phyloP scores from a whole-genome alignment of 2,797 vertebrate species.

The Poecilia gillii region DNA sequence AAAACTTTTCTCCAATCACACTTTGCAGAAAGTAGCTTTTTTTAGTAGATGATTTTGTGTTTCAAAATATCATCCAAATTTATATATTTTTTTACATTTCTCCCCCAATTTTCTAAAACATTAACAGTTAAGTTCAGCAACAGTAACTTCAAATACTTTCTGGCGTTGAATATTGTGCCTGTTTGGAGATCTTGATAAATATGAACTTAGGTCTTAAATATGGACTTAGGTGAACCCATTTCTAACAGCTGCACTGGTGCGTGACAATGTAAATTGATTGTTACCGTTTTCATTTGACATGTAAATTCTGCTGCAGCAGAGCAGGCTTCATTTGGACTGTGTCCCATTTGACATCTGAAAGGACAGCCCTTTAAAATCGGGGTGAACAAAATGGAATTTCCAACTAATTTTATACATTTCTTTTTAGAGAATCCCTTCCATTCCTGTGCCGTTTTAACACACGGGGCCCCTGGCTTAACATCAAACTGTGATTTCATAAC shows the following conservation, averaged over 20 bases:
- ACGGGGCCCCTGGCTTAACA: not conserved
- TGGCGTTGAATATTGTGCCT: not conserved
- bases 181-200: not conserved
- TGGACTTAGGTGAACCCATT: not conserved
- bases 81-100: not conserved
- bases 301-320: not conserved
- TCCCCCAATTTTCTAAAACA: not conserved
- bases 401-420: not conserved
- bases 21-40: not conserved
- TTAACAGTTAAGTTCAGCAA: not conserved
- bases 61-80: not conserved
- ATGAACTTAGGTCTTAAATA: not conserved
- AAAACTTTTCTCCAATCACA: not conserved
- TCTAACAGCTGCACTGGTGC: too few relatives aligned
- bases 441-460: not conserved
- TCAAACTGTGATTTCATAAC: constrained; percentile 2
- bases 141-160: not conserved
- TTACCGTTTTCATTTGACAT: not conserved
- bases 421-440: not conserved
- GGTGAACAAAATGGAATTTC: not conserved
- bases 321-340: not conserved
- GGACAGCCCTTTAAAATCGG: not conserved
- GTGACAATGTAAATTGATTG: not conserved
- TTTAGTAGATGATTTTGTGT: not conserved
- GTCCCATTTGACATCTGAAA: not conserved